phyloP scores from a whole-genome alignment of 2,797 vertebrate genomes.

The Sphenodon punctatus region DNA sequence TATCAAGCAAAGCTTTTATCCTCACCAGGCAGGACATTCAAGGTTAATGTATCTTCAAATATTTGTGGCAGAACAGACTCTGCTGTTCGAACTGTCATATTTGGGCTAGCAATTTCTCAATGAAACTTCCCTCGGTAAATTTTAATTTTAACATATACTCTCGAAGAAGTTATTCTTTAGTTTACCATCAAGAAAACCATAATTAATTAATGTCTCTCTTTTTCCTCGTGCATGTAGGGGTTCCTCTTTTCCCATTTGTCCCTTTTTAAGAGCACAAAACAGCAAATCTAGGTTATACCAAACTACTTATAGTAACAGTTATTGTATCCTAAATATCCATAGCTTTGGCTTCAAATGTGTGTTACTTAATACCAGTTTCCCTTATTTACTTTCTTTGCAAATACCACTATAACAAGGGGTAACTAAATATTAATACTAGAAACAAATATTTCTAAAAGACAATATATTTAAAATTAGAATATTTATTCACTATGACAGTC shows the following conservation, averaged over 20 bases:
- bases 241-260: not conserved
- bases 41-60: conserved; percentile 57
- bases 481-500: not conserved
- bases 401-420: not conserved
- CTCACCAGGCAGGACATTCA: conserved; percentile 39
- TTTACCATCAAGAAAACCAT: not conserved
- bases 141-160: conserved; percentile 4
- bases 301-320: too few species aligned
- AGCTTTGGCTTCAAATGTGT: not conserved
- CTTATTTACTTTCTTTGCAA: not conserved
- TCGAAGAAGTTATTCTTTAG: not conserved
- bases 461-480: not conserved
- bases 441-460: not conserved
- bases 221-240: not conserved
- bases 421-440: not conserved
- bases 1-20: conserved; percentile 49
- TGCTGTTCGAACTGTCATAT: conserved; percentile 30
- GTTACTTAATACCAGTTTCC: not conserved
- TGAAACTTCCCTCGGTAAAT: not conserved
- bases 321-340: not conserved
- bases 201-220: not conserved
- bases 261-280: not conserved
- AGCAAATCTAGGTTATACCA: not conserved
- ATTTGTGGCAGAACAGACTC: conserved; percentile 31
- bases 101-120: not conserved